Base-by-base conservation (phyloP, 2,113 vertebrate species). In the Zapornia atra region DNA sequence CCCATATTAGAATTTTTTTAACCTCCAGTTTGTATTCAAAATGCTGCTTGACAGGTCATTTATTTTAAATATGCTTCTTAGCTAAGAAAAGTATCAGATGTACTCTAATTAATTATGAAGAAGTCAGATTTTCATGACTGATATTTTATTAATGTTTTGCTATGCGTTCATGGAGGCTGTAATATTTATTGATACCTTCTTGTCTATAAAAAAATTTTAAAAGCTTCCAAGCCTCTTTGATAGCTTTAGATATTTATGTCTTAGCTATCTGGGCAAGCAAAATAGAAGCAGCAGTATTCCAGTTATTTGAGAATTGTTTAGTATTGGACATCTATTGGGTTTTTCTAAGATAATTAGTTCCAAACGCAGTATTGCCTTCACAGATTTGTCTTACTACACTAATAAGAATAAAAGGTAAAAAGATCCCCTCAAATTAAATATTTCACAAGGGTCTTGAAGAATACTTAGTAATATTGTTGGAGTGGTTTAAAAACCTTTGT, bases 81-180 rank as follows among this genome's bases (percentile, higher is more conserved):
- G 60, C 60, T 79, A 92, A 79, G 53, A 76, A 86, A 91, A 80
- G 8, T 50, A 80, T 86, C 53, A 59, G 28, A 79, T 87, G 54
- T 79, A 64, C 26, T 92, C 53, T 87, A 81, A 86, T 94, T 95
- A 93, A 89, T 83, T 88, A 85, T 93, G 76, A 81, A 88, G 26
- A 82, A 93, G 42, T 81, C 36, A 61, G 66, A 69, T 82, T 90
- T 94, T 92, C 61, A 50, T 72, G 33, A 84, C 38, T 86, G 56
- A 89, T 95, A 82, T 71, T 97, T 97, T 92, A 88, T 91, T 92
- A 92, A 94, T 90, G 89, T 77, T 93, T 94, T 82, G 31, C 31
- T 76, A 44, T 48, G 12, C 50, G 76, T 94, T 87, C 44, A 65
- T 75, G 61, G 60, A 86, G 86, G 26, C 51, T 88, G 29, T 81